Conservation (phyloP, 2,113 vertebrate species). For the Indicator maculatus region DNA sequence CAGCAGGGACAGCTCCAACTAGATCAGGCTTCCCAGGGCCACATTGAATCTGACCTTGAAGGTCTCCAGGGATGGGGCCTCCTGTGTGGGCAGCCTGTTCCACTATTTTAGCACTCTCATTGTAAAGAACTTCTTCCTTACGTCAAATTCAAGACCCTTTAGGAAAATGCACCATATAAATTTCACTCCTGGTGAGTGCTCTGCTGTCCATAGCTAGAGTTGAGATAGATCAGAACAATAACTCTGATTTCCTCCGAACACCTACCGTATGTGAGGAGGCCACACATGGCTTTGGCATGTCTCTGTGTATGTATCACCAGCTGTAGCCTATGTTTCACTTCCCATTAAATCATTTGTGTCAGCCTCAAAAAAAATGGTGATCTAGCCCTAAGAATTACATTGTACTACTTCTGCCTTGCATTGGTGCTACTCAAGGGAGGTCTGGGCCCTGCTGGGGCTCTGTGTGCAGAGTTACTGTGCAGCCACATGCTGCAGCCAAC, state of each 20-base stretch:
- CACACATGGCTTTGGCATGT: neutral
- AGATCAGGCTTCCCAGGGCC: too few relatives aligned
- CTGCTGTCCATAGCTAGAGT: neutral
- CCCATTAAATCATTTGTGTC: neutral
- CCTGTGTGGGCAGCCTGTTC: too few relatives aligned
- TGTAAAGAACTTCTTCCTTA: too few relatives aligned
- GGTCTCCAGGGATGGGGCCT: too few relatives aligned
- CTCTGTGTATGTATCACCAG: neutral
- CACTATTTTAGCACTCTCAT: too few relatives aligned
- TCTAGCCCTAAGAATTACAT: neutral
- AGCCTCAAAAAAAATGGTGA: neutral
- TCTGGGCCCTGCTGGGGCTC: accelerated
- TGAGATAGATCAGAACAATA: neutral
- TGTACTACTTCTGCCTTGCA: neutral
- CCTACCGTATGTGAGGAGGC: neutral
- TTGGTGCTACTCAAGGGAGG: neutral
- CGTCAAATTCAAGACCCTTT: neutral
- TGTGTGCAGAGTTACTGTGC: neutral
- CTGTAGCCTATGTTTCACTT: neutral
- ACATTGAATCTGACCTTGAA: too few relatives aligned
- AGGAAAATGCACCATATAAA: neutral
- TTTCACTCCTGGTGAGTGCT: neutral
- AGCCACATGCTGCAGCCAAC: neutral
- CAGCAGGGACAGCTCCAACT: too few relatives aligned
- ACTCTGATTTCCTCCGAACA: neutral